A percentile compares a stretch with the other conserved stretches of the same genome.
Conservation (phyloP, 1,140 invertebrate species). For the Plodia interpunctella region DNA sequence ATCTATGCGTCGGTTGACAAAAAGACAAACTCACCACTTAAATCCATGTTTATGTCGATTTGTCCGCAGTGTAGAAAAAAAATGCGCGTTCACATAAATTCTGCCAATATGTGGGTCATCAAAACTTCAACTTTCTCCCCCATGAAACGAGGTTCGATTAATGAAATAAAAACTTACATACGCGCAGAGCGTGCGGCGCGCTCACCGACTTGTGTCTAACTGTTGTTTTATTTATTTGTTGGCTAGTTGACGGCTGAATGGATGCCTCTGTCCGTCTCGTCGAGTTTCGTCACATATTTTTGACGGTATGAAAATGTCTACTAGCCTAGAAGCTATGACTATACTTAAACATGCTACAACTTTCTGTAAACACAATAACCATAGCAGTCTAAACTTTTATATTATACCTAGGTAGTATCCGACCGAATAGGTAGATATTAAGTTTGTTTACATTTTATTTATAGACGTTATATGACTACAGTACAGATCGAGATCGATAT, state of each 20-base stretch:
- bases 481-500: too few species aligned
- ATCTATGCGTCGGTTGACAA: background rate
- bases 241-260: background rate
- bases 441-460: too few species aligned
- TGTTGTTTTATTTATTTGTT: background rate
- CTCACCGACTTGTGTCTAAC: background rate
- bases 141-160: background rate
- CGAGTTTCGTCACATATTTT: too few species aligned
- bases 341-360: too few species aligned
- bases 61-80: background rate
- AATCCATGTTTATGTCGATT: constrained; percentile 6
- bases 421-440: too few species aligned
- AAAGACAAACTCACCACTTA: background rate
- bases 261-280: too few species aligned
- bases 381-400: too few species aligned
- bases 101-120: background rate
- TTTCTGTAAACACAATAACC: too few species aligned
- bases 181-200: background rate
- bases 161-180: background rate
- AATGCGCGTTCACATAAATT: background rate
- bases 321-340: too few species aligned
- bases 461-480: too few species aligned
- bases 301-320: too few species aligned
- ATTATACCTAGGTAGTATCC: too few species aligned
- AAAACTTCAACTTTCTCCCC: background rate